A percentile compares a stretch with the other conserved stretches of the same genome.
Conservation (phyloP, 2,888 invertebrate genomes). For the Lasioglossum villosulum region DNA sequence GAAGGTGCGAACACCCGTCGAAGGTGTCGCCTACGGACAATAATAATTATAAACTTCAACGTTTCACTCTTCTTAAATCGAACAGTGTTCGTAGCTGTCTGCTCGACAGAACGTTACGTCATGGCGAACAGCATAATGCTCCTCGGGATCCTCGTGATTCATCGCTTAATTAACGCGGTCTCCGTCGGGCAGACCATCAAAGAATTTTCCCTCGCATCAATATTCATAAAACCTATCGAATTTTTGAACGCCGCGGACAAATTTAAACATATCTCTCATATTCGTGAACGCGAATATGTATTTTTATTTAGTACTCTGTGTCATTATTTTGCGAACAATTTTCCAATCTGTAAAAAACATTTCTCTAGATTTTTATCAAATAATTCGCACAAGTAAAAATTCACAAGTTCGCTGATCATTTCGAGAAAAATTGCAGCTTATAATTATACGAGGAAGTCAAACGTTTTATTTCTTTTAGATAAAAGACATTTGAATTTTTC, state of each 20-base stretch:
- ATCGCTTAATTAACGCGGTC: conserved; percentile 10
- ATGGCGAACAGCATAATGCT: conserved; percentile 22
- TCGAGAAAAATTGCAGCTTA: too few species aligned
- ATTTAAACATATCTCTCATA: not conserved
- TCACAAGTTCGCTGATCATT: too few species aligned
- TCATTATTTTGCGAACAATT: too few species aligned
- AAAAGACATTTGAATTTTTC: not conserved
- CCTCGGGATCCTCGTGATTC: conserved; percentile 18
- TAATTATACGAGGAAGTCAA: too few species aligned
- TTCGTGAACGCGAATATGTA: not conserved
- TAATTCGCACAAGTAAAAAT: too few species aligned
- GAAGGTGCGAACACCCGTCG: conserved; percentile 24
- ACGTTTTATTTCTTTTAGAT: not conserved
- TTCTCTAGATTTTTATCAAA: too few species aligned
- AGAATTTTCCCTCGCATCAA: not conserved
- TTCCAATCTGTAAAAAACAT: too few species aligned
- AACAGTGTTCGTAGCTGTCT: conserved; percentile 31
- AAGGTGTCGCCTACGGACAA: conserved; percentile 37
- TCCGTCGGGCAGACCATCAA: not conserved
- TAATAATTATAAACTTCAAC: conserved; percentile 37
- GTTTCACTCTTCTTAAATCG: conserved; percentile 8
- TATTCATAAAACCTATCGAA: not conserved
- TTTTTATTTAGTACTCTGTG: not conserved
- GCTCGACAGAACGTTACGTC: conserved; percentile 22
- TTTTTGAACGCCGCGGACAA: not conserved